Conservation (phyloP, 2,797 vertebrate genomes). For the Notoglanidium macrostoma region DNA sequence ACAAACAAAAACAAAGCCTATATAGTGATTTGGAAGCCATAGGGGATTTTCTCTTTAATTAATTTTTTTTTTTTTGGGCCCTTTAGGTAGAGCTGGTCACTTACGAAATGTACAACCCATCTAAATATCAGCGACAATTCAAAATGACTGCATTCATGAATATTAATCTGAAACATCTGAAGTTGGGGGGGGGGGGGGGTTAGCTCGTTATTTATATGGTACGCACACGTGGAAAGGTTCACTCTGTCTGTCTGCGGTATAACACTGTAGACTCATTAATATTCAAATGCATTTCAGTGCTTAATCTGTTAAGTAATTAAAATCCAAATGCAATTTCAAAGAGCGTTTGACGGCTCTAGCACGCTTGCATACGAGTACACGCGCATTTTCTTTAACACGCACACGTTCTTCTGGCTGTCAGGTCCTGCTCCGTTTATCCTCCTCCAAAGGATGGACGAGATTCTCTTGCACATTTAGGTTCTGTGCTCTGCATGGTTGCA, state of each 20-base stretch:
- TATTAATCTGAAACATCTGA: background rate
- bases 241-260: background rate
- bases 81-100: background rate
- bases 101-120: background rate
- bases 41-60: background rate
- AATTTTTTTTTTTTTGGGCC: background rate
- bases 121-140: background rate
- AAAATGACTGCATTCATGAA: background rate
- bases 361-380: conserved; percentile 38
- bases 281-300: background rate
- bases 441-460: conserved; percentile 31
- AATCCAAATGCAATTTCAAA: background rate
- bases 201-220: background rate
- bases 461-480: background rate
- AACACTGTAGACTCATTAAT: background rate
- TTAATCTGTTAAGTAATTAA: conserved; percentile 4
- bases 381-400: conserved; percentile 60
- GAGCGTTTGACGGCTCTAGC: background rate
- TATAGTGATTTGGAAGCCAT: background rate
- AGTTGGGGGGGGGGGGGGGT: too few species aligned
- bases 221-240: background rate
- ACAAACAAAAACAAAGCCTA: too few species aligned
- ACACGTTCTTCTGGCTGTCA: conserved; percentile 36
- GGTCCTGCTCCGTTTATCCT: conserved; percentile 48
- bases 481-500: conserved; percentile 9